These are phyloP conservation scores for Alcedo quadribrachys DNA, from an alignment of 2,797 vertebrate genomes.

Conservation along the genomic window DNA sequence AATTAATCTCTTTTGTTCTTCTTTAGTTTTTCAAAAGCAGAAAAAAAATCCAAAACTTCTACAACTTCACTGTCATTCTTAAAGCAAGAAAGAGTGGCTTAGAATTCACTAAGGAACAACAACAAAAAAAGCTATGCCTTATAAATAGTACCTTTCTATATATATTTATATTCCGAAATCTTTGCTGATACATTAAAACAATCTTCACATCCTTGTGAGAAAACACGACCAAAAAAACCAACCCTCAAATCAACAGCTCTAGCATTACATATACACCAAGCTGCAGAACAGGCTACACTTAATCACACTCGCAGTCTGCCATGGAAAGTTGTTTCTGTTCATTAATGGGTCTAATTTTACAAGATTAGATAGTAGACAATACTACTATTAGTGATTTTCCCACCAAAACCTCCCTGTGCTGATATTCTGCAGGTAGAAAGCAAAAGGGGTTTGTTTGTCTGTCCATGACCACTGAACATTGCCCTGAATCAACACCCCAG, in stretches of 20 bases:
- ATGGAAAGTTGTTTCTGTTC: background rate
- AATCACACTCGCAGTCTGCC: background rate
- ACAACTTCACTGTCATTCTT: background rate
- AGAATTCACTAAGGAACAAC: background rate
- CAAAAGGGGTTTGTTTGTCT: background rate
- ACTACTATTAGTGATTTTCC: background rate
- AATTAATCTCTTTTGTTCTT: background rate
- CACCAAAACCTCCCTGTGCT: rapidly evolving
- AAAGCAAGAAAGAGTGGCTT: background rate
- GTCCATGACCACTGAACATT: rapidly evolving
- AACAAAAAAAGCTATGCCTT: background rate
- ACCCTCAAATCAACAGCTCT: background rate
- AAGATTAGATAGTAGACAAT: background rate
- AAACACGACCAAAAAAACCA: background rate
- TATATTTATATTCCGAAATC: background rate
- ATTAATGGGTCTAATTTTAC: background rate
- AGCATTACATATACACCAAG: background rate
- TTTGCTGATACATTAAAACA: background rate
- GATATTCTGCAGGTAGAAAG: background rate
- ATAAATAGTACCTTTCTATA: background rate
- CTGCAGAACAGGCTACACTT: background rate
- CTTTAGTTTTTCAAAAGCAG: background rate
- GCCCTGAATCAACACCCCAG: background rate
- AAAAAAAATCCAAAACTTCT: background rate
- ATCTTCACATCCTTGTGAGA: background rate